Base-by-base conservation (phyloP, 1,140 invertebrate genomes). In the Berghia stephanieae region DNA sequence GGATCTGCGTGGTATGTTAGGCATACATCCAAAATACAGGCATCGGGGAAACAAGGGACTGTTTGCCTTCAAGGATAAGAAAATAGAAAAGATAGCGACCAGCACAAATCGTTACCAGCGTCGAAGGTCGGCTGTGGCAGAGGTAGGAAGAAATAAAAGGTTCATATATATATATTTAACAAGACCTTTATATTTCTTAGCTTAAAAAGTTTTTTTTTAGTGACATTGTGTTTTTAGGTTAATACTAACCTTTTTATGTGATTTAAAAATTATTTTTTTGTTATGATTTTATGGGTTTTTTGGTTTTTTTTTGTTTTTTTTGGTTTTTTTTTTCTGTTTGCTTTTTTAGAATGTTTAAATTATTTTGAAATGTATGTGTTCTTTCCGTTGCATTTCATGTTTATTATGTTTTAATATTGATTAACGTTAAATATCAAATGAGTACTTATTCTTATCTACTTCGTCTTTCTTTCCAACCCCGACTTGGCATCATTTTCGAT, bases 91-190 rank as follows among this genome's bases (percentile, higher is more conserved):
- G 36, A 79, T 72, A 16, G 82, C 80, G n/a, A 44, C 80, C 1
- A 46, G 68, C 31, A 78, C 80, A n/a, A 27, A 67, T 5, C 78
- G 84, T 18, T 80, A 78, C 69, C 24, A 77, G 24, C 71, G 80
- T n/a, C 81, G 84, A 24, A 69, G 84, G 55, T 85, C 84, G 18
- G 84, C 82, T 3, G 75, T 85, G 0, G 81, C 80, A 24, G 82
- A 85, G 83, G 84, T 85, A 82, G 43, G 63, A 24, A 34, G 24
- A n/a, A 13, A 49, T 49, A 49, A 13, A 49, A n/a, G 46, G 46
- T n/a, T 13, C 46, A 13, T 49, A n/a, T 13, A 49, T 13, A 49
- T 13, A 13, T 13, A 49, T 13, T 13, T 49, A 49, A 49, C 13
- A 49, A 13, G 10, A n/a, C 46, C 46, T n/a, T 13, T n/a, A 49